Conservation (phyloP, 2,113 vertebrate genomes). For the Jacana jacana region DNA sequence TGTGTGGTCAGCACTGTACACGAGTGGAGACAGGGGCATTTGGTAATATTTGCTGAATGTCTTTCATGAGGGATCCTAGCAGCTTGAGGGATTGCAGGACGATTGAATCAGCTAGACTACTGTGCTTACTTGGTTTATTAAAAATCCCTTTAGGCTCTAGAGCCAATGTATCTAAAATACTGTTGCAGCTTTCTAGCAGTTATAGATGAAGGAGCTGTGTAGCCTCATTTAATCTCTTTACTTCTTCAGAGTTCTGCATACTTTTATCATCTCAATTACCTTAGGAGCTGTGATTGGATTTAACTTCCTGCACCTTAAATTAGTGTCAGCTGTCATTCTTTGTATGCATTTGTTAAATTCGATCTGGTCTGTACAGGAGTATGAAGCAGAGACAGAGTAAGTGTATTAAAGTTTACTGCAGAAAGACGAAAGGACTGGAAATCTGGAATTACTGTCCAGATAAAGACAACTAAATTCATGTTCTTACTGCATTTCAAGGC, state of each 20-base stretch:
- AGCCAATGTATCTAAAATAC: not conserved
- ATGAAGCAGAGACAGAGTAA: constrained; percentile 42
- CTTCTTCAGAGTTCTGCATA: constrained; percentile 61
- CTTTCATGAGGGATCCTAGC: constrained; percentile 18
- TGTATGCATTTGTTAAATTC: constrained; percentile 62
- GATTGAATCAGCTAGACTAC: not conserved
- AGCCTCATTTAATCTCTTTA: constrained; percentile 49
- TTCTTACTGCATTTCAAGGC: constrained; percentile 26
- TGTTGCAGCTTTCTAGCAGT: constrained; percentile 9
- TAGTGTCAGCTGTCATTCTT: constrained; percentile 72
- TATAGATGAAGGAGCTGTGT: constrained; percentile 16
- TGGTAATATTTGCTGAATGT: constrained; percentile 7
- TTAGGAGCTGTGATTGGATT: constrained; percentile 64
- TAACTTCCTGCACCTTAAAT: constrained; percentile 63
- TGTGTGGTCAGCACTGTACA: not conserved
- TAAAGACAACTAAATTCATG: constrained; percentile 32
- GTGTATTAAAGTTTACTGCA: constrained; percentile 33
- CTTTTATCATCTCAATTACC: constrained; percentile 42
- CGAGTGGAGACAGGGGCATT: not conserved
- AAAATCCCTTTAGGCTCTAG: constrained; percentile 26
- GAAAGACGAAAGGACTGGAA: constrained; percentile 19
- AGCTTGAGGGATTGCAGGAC: not conserved
- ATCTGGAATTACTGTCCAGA: constrained; percentile 17
- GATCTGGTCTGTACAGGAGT: constrained; percentile 42
- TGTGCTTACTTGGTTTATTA: constrained; percentile 30